Conservation (phyloP, 1,140 invertebrate genomes). For the Maniola jurtina region DNA sequence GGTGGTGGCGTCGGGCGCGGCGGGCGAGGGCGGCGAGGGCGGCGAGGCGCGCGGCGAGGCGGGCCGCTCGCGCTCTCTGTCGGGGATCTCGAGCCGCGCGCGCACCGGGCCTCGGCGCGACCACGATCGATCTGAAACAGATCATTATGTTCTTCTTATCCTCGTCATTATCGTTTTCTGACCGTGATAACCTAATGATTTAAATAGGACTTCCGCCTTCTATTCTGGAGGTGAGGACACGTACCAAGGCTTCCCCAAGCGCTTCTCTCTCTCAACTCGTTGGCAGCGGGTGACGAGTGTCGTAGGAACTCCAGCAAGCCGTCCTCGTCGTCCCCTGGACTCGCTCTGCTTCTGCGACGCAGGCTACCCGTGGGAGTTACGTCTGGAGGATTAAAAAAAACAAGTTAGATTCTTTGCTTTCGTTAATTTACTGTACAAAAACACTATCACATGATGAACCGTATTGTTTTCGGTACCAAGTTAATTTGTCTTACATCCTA, state of each 20-base stretch:
- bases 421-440: no score
- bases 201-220: no score
- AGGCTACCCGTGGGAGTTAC: conserved; percentile 94
- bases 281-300: conserved; percentile 85
- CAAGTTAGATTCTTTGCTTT: no score
- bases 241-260: conserved; percentile 90
- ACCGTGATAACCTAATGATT: not conserved
- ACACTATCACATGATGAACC: no score
- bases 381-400: conserved; percentile 79
- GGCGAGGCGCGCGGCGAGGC: conserved; percentile 82
- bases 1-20: conserved; percentile 71
- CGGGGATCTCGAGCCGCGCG: conserved; percentile 84
- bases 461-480: no score
- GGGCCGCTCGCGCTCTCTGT: conserved; percentile 81
- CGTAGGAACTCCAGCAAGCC: conserved; percentile 92
- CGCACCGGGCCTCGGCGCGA: conserved; percentile 86
- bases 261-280: conserved; percentile 87
- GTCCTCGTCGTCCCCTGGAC: conserved; percentile 90
- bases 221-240: conserved; percentile 3
- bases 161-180: no score
- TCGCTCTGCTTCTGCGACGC: conserved; percentile 87
- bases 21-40: conserved; percentile 77
- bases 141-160: not conserved
- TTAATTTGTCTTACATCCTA: no score
- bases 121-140: conserved; percentile 89